Evolutionary conservation across 2,113 vertebrate species (phyloP).

Genomic region (Rhabdomys dilectus): DNA sequence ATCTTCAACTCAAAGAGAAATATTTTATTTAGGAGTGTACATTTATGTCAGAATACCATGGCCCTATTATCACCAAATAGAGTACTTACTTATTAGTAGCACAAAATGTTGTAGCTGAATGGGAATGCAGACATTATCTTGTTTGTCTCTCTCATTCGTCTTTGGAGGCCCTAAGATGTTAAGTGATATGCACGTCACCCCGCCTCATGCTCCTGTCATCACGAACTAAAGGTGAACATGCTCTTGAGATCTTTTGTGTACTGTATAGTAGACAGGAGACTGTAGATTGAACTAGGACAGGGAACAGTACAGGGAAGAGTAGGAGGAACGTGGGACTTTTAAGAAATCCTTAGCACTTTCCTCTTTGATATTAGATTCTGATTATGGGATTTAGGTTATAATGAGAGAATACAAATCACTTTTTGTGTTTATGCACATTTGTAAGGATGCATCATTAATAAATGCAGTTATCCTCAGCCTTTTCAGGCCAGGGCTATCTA

Average conservation of each 20-base stretch:
- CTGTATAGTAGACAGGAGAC: neutral
- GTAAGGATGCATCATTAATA: constrained; percentile 30
- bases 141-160: neutral
- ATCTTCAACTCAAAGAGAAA: constrained; percentile 37
- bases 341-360: constrained; percentile 16
- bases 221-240: constrained; percentile 5
- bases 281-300: neutral
- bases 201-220: neutral
- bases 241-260: neutral
- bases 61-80: neutral
- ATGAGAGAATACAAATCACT: constrained; percentile 41
- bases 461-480: neutral
- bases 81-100: neutral
- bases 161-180: neutral
- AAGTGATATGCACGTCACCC: neutral
- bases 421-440: constrained; percentile 44
- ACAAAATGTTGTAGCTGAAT: constrained; percentile 23
- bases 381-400: constrained; percentile 48
- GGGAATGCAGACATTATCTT: neutral
- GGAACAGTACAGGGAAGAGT: neutral
- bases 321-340: neutral
- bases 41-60: neutral
- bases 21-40: neutral
- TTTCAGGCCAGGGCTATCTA: constrained; percentile 36
- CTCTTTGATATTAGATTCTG: constrained; percentile 1